Evolutionary conservation across 2,888 invertebrate genomes (phyloP).

Genomic region (Pseudococcus longispinus): DNA sequence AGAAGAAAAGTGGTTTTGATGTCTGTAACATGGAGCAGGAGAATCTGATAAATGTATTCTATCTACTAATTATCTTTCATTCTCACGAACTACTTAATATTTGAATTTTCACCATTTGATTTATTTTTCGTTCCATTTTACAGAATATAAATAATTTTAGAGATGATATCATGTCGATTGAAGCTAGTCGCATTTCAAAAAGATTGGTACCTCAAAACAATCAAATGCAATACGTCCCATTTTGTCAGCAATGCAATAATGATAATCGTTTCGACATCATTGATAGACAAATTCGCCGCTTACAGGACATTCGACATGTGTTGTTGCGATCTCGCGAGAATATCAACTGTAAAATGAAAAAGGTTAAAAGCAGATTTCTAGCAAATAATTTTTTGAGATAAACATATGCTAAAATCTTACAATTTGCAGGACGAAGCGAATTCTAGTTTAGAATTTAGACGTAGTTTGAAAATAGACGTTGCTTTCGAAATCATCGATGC

Average conservation of each 20-base stretch:
- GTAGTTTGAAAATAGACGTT: constrained; percentile 49
- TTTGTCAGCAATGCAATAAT: constrained; percentile 9
- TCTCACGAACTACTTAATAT: too few species aligned
- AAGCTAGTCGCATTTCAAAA: constrained; percentile 14
- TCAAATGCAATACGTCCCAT: neutral
- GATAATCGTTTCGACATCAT: neutral
- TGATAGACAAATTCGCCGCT: constrained; percentile 43
- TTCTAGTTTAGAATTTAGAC: constrained; percentile 23
- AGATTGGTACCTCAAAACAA: neutral
- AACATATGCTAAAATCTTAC: neutral
- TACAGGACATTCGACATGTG: constrained; percentile 38
- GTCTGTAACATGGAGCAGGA: neutral
- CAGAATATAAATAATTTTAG: constrained; percentile 11
- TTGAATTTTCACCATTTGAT: neutral
- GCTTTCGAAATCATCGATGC: constrained; percentile 53
- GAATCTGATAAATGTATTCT: neutral
- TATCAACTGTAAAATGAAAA: constrained; percentile 42
- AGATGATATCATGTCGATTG: constrained; percentile 4
- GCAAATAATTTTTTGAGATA: neutral
- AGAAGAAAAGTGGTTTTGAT: neutral
- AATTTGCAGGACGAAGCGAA: constrained; percentile 30
- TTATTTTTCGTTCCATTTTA: neutral
- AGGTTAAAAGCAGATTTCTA: neutral
- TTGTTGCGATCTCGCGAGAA: constrained; percentile 27
- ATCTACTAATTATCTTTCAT: neutral